Base-by-base conservation (phyloP, 30 jellyfish, hydroid and myxozoan species). In the Pelagia noctiluca region DNA sequence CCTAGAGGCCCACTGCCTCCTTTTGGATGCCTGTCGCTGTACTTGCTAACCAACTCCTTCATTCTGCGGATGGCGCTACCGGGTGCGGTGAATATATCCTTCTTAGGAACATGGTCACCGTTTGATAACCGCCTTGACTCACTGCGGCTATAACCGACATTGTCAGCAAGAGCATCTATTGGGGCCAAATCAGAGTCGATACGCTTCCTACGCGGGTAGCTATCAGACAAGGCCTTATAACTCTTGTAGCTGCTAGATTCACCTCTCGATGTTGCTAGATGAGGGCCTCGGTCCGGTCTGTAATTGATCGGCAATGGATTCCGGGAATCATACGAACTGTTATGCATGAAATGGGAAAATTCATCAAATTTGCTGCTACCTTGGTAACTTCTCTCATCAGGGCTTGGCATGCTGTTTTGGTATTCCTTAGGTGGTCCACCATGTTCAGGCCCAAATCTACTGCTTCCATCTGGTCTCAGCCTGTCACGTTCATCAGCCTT, bases 1-100 rank as follows among this genome's bases (percentile, higher is more conserved):
- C 22, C 69, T 29, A n/a, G 38, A 24, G 25, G 72, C 16, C 50
- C 85, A 7, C 8, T 42, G 26, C 60, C 78, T 11, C 72, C 80
- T 50, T 69, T 81, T 21, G 66, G 38, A 11, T 81, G 91, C 25
- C 91, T 62, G 38, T 66, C 91, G 25, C 91, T 81, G 50, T 81
- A 81, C 35, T 81, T 81, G 37, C 91, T 81, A 3, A 81, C 91
- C 53, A 81, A 50, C 52, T 81, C 91, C 50, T 81, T 81, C 91
- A 81, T 81, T 63, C 91, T 46, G 31, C 91, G 81, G 46, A 81
- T 81, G 1, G 91, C 91, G 34, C 91, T 81, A 3, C 91, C 91
- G 30, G 91, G 91, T 8, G 91, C 91, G 4, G 91, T 81, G n/a
- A 81, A 46, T 26, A 81, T 81, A 49, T 81, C 91, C 28, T 57